Conservation (phyloP, 2,888 invertebrate genomes). For the Dicycla oo region DNA sequence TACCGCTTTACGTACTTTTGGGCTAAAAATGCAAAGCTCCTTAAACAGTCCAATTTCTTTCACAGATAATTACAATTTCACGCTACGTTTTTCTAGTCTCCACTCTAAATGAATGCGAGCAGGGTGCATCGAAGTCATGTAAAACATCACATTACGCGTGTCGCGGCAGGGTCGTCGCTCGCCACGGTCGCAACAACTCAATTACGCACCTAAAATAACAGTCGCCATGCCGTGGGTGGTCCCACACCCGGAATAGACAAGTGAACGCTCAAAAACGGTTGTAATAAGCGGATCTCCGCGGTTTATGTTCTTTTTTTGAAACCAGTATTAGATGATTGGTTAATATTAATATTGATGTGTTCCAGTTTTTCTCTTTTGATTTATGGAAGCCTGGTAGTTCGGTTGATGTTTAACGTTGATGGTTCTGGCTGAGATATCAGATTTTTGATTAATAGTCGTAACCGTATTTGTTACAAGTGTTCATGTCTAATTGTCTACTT, state of each 20-base stretch:
- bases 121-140: constrained; percentile 72
- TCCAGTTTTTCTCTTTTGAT: constrained; percentile 58
- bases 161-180: constrained; percentile 78
- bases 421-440: constrained; percentile 20
- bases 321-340: constrained; percentile 67
- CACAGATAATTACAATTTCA: constrained; percentile 33
- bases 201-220: constrained; percentile 89
- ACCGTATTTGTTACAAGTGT: constrained; percentile 14
- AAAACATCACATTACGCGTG: constrained; percentile 83
- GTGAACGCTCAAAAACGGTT: constrained; percentile 71
- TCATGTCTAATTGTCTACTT: constrained; percentile 1
- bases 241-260: constrained; percentile 83
- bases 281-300: constrained; percentile 79
- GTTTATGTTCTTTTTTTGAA: constrained; percentile 66
- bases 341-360: constrained; percentile 69
- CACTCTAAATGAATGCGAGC: constrained; percentile 50
- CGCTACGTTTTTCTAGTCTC: constrained; percentile 51
- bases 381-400: constrained; percentile 54
- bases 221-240: constrained; percentile 77
- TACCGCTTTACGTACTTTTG: not conserved
- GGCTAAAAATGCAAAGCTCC: not conserved
- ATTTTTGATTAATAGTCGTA: constrained; percentile 37
- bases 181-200: constrained; percentile 84
- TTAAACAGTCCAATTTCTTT: constrained; percentile 7
- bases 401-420: constrained; percentile 22